These are phyloP conservation scores for Vulpes vulpes DNA, from an alignment of 2,113 vertebrate species.

Conservation along the genomic window DNA sequence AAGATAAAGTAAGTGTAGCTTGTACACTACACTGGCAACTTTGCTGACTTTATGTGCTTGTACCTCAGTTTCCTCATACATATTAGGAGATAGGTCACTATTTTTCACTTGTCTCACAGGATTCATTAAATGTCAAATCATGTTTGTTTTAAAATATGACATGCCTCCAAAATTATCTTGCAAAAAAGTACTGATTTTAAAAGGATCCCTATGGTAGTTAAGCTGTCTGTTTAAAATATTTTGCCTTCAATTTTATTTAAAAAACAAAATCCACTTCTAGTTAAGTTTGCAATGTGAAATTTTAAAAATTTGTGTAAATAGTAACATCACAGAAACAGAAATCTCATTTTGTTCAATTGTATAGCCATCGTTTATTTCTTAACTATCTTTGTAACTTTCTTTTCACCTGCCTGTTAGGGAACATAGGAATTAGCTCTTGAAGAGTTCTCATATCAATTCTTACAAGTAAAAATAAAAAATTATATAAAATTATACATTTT, in stretches of 20 bases:
- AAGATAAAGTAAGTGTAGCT: neutral
- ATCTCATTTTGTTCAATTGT: conserved; percentile 41
- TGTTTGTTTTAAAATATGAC: conserved; percentile 29
- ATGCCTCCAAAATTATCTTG: neutral
- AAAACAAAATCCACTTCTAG: conserved; percentile 16
- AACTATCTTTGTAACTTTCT: neutral
- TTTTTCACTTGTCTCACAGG: neutral
- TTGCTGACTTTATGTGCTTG: neutral
- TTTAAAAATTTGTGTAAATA: conserved; percentile 38
- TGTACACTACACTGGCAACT: neutral
- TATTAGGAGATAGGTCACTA: neutral
- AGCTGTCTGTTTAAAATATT: neutral
- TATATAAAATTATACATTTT: conserved; percentile 20
- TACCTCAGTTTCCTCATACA: neutral
- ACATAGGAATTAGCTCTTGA: neutral
- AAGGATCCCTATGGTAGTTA: neutral
- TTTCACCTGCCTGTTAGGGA: conserved; percentile 40
- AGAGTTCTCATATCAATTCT: conserved; percentile 10
- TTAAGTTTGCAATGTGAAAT: conserved; percentile 4
- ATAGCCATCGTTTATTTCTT: conserved; percentile 37
- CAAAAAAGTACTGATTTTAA: conserved; percentile 32
- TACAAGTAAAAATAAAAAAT: conserved; percentile 65
- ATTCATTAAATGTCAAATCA: neutral
- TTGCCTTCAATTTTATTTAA: conserved; percentile 51
- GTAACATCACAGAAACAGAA: neutral